These are phyloP conservation scores for Podotricha telesiphe DNA, from an alignment of 2,888 invertebrate species.

Conservation along the genomic window DNA sequence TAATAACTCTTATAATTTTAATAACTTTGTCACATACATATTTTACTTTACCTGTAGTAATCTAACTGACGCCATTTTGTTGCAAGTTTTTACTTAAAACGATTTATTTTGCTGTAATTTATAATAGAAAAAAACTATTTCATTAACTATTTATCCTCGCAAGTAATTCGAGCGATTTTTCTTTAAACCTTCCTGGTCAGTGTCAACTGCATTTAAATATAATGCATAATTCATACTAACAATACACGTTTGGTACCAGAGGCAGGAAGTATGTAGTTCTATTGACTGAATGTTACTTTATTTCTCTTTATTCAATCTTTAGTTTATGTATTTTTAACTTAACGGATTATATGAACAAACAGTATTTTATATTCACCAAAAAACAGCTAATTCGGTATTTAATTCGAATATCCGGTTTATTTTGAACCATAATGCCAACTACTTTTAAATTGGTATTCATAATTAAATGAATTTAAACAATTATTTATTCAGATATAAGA, in stretches of 20 bases:
- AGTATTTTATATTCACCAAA: no score
- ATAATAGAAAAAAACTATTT: no score
- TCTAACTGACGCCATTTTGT: background rate
- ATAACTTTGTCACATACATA: background rate
- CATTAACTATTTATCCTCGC: background rate
- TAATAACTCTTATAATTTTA: background rate
- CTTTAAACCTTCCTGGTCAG: conserved; percentile 36
- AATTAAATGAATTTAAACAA: conserved; percentile 3
- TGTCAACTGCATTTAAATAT: conserved; percentile 49
- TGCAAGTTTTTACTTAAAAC: no score
- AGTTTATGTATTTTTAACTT: no score
- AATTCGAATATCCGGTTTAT: background rate
- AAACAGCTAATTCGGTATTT: background rate
- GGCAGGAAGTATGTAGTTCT: conserved; percentile 61
- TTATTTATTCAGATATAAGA: background rate
- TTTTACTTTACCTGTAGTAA: background rate
- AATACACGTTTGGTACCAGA: conserved; percentile 57
- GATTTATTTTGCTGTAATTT: background rate
- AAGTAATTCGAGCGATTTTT: conserved; percentile 19
- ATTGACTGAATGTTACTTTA: conserved; percentile 51
- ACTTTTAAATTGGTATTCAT: background rate
- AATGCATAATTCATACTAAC: conserved; percentile 54
- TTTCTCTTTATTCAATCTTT: background rate
- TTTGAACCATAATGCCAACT: background rate
- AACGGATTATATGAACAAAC: no score